Conservation (phyloP, 2,888 invertebrate genomes). For the Julus scandinavius region DNA sequence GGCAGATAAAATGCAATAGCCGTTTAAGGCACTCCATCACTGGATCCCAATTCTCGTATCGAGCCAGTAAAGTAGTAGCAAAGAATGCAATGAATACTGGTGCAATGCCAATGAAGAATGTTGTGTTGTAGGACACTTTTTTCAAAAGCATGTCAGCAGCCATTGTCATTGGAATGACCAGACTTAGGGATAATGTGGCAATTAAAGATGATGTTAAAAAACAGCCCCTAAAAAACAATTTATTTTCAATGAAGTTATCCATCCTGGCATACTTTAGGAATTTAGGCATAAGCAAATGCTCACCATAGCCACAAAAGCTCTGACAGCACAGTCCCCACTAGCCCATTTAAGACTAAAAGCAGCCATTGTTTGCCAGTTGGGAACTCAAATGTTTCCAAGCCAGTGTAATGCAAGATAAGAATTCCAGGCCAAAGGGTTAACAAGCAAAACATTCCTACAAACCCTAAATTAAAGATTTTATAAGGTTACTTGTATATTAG, state of each 20-base stretch:
- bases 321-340: conserved; percentile 89
- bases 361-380: conserved; percentile 84
- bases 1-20: conserved; percentile 66
- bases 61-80: conserved; percentile 75
- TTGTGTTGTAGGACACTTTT: conserved; percentile 71
- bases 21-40: conserved; percentile 72
- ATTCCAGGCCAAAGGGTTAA: conserved; percentile 89
- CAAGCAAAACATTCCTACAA: conserved; percentile 93
- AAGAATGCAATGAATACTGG: conserved; percentile 82
- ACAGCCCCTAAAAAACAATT: conserved; percentile 78
- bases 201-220: conserved; percentile 91
- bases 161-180: conserved; percentile 91
- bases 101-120: conserved; percentile 81
- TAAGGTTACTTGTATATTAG: neutral
- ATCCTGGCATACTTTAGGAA: neutral
- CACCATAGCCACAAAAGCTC: conserved; percentile 94
- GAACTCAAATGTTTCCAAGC: conserved; percentile 84
- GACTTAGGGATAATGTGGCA: conserved; percentile 85
- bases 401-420: conserved; percentile 82
- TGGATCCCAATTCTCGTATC: conserved; percentile 86
- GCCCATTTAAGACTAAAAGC: conserved; percentile 83
- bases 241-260: conserved; percentile 42
- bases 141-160: conserved; percentile 82
- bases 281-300: conserved; percentile 61
- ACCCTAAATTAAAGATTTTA: conserved; percentile 72